Evolutionary conservation across 2,797 vertebrate genomes (phyloP).

Genomic region (Gallinago solitaria): DNA sequence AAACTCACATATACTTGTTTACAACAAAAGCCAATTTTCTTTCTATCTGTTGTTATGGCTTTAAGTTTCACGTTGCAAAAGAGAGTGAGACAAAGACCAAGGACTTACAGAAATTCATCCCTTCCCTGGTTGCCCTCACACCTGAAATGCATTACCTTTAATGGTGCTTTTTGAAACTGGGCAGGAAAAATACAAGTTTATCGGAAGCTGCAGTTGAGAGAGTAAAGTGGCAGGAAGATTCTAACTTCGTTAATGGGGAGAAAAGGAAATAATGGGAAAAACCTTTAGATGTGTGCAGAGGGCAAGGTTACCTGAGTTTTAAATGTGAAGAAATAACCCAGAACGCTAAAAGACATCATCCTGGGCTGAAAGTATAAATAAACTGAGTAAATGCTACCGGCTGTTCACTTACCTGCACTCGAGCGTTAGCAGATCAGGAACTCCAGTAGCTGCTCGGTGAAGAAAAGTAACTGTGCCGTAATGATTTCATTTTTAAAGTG

Average conservation of each 20-base stretch:
- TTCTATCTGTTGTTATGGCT: conserved; percentile 9
- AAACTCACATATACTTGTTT: not conserved
- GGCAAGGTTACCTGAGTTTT: not conserved
- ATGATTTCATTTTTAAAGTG: not conserved
- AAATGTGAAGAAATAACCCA: not conserved
- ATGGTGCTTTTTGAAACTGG: conserved; percentile 32
- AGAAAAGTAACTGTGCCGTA: not conserved
- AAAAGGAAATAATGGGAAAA: conserved; percentile 11
- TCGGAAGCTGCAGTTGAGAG: not conserved
- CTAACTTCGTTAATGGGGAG: not conserved
- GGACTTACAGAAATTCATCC: conserved; percentile 50
- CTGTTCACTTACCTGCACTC: not conserved
- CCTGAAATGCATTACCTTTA: conserved; percentile 35
- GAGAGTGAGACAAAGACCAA: conserved; percentile 64
- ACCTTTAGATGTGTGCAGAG: not conserved
- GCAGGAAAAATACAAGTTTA: not conserved
- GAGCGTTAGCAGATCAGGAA: not conserved
- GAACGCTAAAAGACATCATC: not conserved
- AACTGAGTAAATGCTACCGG: not conserved
- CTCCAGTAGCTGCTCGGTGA: not conserved
- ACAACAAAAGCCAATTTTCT: not conserved
- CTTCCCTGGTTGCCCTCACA: not conserved
- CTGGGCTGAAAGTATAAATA: not conserved
- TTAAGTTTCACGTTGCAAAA: conserved; percentile 29
- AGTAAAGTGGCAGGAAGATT: not conserved